phyloP scores from a whole-genome alignment of 2,888 invertebrate species.

The Ametastegia equiseti region DNA sequence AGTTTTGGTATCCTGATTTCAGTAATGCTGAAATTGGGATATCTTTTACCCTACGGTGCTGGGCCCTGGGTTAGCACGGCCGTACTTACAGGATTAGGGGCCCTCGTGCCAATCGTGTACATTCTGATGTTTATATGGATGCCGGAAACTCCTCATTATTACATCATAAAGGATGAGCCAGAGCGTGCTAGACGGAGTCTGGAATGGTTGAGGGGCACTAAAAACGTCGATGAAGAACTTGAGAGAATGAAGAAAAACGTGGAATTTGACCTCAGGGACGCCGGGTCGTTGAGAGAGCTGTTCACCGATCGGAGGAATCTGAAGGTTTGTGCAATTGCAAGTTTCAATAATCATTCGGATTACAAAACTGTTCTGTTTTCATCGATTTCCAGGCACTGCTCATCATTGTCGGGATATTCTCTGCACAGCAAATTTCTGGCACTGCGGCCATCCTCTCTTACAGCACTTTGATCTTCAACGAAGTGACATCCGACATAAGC shows the following conservation, averaged over 20 bases:
- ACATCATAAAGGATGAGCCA: conserved; percentile 52
- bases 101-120: conserved; percentile 54
- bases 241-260: conserved; percentile 61
- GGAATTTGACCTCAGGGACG: no score
- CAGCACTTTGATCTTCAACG: conserved; percentile 1
- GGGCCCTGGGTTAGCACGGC: conserved; percentile 54
- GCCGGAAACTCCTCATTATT: conserved; percentile 57
- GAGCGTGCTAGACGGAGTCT: conserved; percentile 61
- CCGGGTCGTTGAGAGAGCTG: no score
- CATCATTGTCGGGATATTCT: conserved; percentile 37
- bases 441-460: conserved; percentile 41
- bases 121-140: conserved; percentile 53
- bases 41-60: conserved; percentile 51
- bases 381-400: conserved; percentile 13
- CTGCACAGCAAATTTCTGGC: conserved; percentile 54
- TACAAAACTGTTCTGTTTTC: no score
- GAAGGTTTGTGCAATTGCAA: no score
- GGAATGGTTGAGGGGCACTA: conserved; percentile 59
- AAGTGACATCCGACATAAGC: background rate
- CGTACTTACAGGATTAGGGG: conserved; percentile 49
- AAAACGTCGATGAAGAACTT: conserved; percentile 65
- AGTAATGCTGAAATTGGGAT: conserved; percentile 48
- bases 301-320: no score
- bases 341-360: no score
- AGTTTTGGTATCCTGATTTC: conserved; percentile 52